Conservation (phyloP, 2,888 invertebrate genomes). For the Drosophila ezoana region DNA sequence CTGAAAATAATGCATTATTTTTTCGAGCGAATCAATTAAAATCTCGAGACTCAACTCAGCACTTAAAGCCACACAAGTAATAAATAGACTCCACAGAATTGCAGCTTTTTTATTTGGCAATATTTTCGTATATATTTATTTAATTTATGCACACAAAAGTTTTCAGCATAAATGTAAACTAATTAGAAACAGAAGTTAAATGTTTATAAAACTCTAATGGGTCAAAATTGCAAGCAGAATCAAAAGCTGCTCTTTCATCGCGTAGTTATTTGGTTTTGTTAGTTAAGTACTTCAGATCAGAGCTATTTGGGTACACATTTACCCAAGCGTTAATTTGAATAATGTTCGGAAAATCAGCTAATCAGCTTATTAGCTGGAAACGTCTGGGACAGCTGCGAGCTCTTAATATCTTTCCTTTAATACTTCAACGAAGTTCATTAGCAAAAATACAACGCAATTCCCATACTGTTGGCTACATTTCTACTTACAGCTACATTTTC, state of each 20-base stretch:
- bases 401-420: slow-evolving; percentile 2
- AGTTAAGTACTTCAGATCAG: not conserved
- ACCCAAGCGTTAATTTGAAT: slow-evolving; percentile 1
- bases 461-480: slow-evolving; percentile 4
- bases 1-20: too few relatives aligned
- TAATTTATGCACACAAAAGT: not conserved
- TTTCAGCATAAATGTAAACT: not conserved
- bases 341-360: not conserved
- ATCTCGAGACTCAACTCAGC: not conserved
- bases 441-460: slow-evolving; percentile 4
- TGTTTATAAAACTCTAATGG: not conserved
- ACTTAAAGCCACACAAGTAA: not conserved
- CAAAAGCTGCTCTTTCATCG: too few relatives aligned
- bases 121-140: not conserved
- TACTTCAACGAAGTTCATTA: slow-evolving; percentile 19
- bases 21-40: not conserved
- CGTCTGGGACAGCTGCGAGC: not conserved
- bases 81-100: not conserved
- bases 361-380: slow-evolving; percentile 17
- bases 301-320: too few relatives aligned
- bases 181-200: slow-evolving; percentile 1
- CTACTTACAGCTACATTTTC: not conserved
- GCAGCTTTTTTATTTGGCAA: not conserved
- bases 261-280: not conserved
- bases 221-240: not conserved